Conservation (phyloP, 2,113 vertebrate species). For the Melanocharis versteri region DNA sequence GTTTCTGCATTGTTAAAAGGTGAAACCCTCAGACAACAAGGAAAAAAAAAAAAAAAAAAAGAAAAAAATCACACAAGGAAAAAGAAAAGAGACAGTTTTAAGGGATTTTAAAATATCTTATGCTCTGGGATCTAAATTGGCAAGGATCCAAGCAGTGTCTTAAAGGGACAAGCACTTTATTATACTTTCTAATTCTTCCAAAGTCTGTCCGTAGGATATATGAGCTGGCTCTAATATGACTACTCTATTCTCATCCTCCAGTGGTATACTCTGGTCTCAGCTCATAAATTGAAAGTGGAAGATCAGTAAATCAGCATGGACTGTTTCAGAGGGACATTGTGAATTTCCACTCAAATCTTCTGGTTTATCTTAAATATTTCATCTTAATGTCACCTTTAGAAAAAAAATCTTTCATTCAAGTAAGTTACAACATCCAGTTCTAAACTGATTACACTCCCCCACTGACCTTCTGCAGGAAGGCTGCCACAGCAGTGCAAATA, state of each 20-base stretch:
- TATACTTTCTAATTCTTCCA: conserved; percentile 84
- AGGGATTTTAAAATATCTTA: conserved; percentile 80
- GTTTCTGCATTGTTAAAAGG: conserved; percentile 73
- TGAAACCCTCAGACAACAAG: conserved; percentile 55
- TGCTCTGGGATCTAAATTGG: conserved; percentile 75
- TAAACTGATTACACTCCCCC: conserved; percentile 73
- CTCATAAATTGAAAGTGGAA: conserved; percentile 85
- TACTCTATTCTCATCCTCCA: conserved; percentile 82
- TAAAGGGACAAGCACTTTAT: conserved; percentile 83
- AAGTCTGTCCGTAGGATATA: conserved; percentile 85
- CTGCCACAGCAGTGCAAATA: conserved; percentile 5
- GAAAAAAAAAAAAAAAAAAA: background rate
- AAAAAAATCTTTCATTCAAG: conserved; percentile 80
- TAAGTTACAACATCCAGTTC: conserved; percentile 77
- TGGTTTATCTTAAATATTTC: conserved; percentile 86
- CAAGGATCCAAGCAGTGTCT: conserved; percentile 72
- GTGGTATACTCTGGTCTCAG: conserved; percentile 81
- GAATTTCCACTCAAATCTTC: conserved; percentile 82
- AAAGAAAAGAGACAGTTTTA: conserved; percentile 71
- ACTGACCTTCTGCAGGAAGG: conserved; percentile 69
- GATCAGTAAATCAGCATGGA: conserved; percentile 80
- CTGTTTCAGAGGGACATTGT: conserved; percentile 78
- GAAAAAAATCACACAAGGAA: too few species aligned
- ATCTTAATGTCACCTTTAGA: conserved; percentile 82
- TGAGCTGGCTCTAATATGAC: conserved; percentile 83